Evolutionary conservation across 2,113 vertebrate genomes (phyloP).

Genomic region (Periophthalmodon schlosseri): DNA sequence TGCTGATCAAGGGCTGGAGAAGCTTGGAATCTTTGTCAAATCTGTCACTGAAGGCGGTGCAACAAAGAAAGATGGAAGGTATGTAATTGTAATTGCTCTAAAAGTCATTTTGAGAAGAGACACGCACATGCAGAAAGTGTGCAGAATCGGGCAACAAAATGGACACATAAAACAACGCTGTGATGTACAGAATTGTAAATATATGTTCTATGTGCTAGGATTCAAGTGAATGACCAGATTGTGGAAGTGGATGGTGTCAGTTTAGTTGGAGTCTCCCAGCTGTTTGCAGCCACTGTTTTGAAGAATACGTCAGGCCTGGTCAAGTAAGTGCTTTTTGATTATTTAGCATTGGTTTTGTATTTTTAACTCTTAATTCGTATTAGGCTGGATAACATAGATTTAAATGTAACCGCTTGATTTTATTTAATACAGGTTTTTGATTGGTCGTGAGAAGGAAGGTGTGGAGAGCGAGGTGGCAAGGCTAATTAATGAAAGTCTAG

Average conservation of each 20-base stretch:
- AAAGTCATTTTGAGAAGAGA: not conserved
- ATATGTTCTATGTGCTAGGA: conserved; percentile 70
- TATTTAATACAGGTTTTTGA: conserved; percentile 61
- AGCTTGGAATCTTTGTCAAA: conserved; percentile 92
- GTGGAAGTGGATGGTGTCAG: conserved; percentile 89
- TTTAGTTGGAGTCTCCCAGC: conserved; percentile 89
- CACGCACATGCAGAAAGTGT: no score
- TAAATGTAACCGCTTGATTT: not conserved
- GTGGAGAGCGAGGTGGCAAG: conserved; percentile 90
- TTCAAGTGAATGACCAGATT: conserved; percentile 91
- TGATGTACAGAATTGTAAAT: no score
- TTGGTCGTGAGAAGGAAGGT: conserved; percentile 87
- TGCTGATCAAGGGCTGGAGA: conserved; percentile 90
- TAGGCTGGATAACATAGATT: not conserved
- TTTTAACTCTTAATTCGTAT: not conserved
- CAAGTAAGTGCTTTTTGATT: conserved; percentile 70
- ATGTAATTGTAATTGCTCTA: not conserved
- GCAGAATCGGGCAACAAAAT: no score
- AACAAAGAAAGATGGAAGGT: conserved; percentile 83
- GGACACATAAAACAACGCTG: no score
- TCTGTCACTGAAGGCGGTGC: conserved; percentile 87
- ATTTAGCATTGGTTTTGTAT: not conserved
- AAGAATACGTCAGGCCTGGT: conserved; percentile 90
- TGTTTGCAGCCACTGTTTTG: conserved; percentile 88
- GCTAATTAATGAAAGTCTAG: conserved; percentile 88